Evolutionary conservation across 2,113 vertebrate genomes (phyloP).

Genomic region (Lathamus discolor): DNA sequence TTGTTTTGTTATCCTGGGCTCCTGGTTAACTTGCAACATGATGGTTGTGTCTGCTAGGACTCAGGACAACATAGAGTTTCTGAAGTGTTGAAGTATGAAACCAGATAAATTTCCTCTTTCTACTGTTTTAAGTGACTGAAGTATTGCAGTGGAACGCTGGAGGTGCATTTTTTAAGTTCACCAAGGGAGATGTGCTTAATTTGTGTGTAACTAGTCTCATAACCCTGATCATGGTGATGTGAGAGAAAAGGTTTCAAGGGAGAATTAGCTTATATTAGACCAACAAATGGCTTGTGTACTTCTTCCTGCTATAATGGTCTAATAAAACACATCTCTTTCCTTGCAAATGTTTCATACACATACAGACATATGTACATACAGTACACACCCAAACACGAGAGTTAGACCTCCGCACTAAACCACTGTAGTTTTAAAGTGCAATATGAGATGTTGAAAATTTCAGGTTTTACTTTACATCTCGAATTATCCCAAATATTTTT

Average conservation of each 20-base stretch:
- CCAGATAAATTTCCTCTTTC: background rate
- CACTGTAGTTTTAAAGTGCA: background rate
- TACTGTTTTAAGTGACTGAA: background rate
- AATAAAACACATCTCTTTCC: background rate
- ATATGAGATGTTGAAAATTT: background rate
- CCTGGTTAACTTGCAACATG: background rate
- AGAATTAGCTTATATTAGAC: background rate
- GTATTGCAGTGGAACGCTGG: background rate
- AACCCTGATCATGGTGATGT: background rate
- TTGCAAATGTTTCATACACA: background rate
- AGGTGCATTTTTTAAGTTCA: background rate
- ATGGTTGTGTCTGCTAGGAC: conserved; percentile 11
- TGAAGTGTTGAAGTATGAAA: background rate
- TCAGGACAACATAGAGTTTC: background rate
- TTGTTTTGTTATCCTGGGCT: conserved; percentile 24
- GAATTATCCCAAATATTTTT: background rate
- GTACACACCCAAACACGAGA: background rate
- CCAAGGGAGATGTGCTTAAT: background rate
- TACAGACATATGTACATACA: rapidly evolving
- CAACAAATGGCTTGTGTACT: background rate
- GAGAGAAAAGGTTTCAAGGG: background rate
- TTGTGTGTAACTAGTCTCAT: background rate
- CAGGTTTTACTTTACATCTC: background rate
- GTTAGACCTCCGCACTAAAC: background rate
- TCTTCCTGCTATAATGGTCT: background rate